Conservation (phyloP, 2,113 vertebrate genomes). For the Rhinolophus ferrumequinum region DNA sequence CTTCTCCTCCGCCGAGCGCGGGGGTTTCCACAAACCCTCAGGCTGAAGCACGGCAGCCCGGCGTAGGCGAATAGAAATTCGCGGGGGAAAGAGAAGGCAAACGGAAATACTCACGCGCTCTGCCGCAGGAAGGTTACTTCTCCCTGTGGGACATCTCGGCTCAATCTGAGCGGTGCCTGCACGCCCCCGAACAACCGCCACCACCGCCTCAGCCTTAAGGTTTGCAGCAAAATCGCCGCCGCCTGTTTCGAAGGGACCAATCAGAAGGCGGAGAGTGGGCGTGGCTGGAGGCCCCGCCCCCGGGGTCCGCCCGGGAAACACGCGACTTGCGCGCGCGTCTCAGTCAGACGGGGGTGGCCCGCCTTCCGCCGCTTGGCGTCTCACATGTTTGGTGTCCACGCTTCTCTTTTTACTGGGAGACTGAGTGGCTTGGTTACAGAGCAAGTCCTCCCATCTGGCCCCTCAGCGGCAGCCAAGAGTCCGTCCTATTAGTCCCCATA, state of each 20-base stretch:
- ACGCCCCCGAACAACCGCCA: neutral
- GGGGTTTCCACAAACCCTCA: neutral
- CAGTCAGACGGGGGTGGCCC: rapidly evolving
- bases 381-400: rapidly evolving
- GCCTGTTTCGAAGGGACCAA: constrained; percentile 87
- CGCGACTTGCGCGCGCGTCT: rapidly evolving
- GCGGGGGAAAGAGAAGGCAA: neutral
- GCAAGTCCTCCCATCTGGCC: neutral
- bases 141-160: neutral
- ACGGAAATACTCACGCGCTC: constrained; percentile 58
- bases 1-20: rapidly evolving
- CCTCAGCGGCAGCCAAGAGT: neutral
- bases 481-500: neutral
- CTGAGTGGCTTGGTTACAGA: neutral
- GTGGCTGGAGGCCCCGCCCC: neutral
- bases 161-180: neutral
- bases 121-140: neutral
- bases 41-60: neutral
- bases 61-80: neutral
- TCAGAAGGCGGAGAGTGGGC: constrained; percentile 56
- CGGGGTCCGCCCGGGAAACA: neutral
- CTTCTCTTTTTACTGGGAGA: neutral
- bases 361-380: rapidly evolving
- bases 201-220: neutral
- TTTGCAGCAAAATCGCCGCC: neutral